Evolutionary conservation across 1,140 invertebrate genomes (phyloP), one percentile per base, ranked within the genome.

Genomic region (Sinonovacula constricta): DNA sequence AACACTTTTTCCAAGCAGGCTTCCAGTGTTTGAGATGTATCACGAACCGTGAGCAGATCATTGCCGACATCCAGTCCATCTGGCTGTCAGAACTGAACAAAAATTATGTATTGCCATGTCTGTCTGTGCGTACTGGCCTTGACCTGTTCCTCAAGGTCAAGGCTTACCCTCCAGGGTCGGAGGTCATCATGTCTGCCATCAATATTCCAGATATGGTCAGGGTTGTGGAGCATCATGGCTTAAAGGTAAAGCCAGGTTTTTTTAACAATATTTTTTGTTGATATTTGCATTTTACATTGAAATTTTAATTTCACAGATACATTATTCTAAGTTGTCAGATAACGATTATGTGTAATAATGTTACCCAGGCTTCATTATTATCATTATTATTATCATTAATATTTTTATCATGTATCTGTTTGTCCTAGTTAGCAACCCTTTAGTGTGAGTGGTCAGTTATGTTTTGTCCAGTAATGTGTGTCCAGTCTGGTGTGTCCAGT

Each of bases 121-220:
- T 91, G 15, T 90, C 89, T 30, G 90, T 90, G 10, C 80, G 91
- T 60, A 87, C 86, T 65, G 89, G 82, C 30, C 81, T 91, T 76
- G 90, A 91, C 76, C 82, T 91, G 15, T 91, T 82, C 69, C 80
- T 91, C 14, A 76, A 69, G 59, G 85, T 87, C 14, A 85, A 85
- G 70, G 82, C 85, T 14, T 91, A 89, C 77, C 89, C 89, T 2
- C 65, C 77, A 45, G 89, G 88, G 30, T 90, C 90, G 65, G 90
- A 91, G 77, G 80, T 91, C 54, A 90, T 91, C 31, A 89, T 91
- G 87, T 88, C 90, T 15, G 91, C 91, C 49, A 86, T 91, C 12
- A 91, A 91, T 74, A 91, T 91, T 80, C 90, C 89, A 10, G 87
- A 88, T 71, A 90, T 91, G 87, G 78, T 86, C 7, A 53, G 70